phyloP scores from a whole-genome alignment of 2,888 invertebrate species.

The Dicranocentrus wangi region DNA sequence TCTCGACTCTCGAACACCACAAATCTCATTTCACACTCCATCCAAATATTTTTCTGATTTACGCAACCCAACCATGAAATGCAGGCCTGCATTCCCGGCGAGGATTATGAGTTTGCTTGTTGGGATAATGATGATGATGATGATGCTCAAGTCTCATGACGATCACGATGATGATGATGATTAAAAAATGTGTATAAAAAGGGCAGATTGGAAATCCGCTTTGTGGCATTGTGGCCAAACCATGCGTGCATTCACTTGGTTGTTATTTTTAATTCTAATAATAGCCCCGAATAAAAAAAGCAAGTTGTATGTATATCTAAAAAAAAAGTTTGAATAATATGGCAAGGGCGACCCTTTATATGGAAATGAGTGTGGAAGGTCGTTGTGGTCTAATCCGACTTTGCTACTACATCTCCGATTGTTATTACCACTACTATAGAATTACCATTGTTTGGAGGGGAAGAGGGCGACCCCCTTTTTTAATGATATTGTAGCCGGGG shows the following conservation, averaged over 20 bases:
- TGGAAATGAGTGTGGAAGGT: background rate
- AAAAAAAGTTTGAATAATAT: too few species aligned
- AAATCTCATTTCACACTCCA: conserved; percentile 45
- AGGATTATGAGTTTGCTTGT: background rate
- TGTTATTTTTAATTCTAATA: conserved; percentile 32
- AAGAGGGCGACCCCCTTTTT: conserved; percentile 40
- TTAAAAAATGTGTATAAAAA: too few species aligned
- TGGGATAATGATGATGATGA: conserved; percentile 16
- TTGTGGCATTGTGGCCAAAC: background rate
- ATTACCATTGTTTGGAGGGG: background rate
- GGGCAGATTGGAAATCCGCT: background rate
- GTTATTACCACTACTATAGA: background rate
- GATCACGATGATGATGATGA: too few species aligned
- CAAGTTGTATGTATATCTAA: too few species aligned
- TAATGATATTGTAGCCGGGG: conserved; percentile 34
- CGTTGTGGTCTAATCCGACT: conserved; percentile 27
- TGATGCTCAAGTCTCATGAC: too few species aligned
- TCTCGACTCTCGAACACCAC: too few species aligned
- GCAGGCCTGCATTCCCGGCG: background rate
- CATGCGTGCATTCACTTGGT: background rate
- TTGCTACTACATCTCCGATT: conserved; percentile 20
- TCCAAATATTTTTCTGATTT: conserved; percentile 20
- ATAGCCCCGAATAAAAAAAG: background rate
- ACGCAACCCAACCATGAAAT: conserved; percentile 1
- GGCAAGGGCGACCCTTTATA: background rate